Conservation (phyloP, 2,888 invertebrate species). For the Sussaba pulchella region DNA sequence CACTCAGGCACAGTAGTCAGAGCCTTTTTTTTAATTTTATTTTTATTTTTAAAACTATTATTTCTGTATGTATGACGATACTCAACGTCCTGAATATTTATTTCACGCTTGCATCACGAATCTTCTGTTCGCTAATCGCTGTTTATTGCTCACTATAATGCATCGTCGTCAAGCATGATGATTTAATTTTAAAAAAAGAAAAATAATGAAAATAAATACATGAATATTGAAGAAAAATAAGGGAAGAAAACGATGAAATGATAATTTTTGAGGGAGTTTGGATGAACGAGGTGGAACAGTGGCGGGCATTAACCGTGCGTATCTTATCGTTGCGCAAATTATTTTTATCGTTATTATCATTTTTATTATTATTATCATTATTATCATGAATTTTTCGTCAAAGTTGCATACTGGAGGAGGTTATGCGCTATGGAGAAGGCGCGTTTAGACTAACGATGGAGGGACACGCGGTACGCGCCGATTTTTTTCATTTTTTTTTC, state of each 20-base stretch:
- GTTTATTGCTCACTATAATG: slow-evolving; percentile 65
- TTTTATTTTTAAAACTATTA: too few species aligned
- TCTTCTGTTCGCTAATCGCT: slow-evolving; percentile 51
- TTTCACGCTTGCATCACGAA: slow-evolving; percentile 32
- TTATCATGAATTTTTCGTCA: slow-evolving; percentile 34
- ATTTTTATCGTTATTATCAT: too few species aligned
- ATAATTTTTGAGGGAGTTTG: slow-evolving; percentile 40
- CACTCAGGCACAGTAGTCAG: not conserved
- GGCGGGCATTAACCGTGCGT: slow-evolving; percentile 61
- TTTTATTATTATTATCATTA: slow-evolving; percentile 31
- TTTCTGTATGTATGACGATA: slow-evolving; percentile 11
- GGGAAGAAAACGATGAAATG: not conserved
- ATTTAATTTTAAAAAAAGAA: slow-evolving; percentile 10
- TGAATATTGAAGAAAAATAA: too few species aligned
- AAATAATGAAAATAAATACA: slow-evolving; percentile 2
- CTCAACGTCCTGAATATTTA: slow-evolving; percentile 4
- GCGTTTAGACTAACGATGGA: slow-evolving; percentile 52
- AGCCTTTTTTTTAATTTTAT: not conserved
- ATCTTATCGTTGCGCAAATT: slow-evolving; percentile 52
- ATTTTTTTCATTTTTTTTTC: too few species aligned
- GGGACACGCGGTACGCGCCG: slow-evolving; percentile 52
- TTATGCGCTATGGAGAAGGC: slow-evolving; percentile 56
- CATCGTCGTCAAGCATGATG: slow-evolving; percentile 53
- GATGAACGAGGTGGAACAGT: slow-evolving; percentile 47
- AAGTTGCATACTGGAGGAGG: slow-evolving; percentile 54